These are phyloP conservation scores for Poeciliopsis occidentalis DNA, from an alignment of 2,113 vertebrate species.

Conservation along the genomic window DNA sequence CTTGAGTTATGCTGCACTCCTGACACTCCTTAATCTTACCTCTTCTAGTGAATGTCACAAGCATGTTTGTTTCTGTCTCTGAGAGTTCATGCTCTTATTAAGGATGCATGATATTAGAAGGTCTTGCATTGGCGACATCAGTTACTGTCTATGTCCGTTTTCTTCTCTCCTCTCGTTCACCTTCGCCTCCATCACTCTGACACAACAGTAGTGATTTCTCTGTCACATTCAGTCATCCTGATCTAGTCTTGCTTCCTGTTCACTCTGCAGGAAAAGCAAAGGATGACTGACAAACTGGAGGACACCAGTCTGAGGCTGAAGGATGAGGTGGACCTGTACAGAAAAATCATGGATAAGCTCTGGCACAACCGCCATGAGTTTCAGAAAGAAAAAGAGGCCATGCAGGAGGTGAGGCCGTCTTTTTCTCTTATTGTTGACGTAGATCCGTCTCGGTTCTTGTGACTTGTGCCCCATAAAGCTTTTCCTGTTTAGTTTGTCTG, in stretches of 20 bases:
- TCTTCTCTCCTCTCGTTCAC: too few species aligned
- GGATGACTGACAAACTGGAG: conserved; percentile 92
- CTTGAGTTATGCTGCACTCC: too few species aligned
- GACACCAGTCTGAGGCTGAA: conserved; percentile 93
- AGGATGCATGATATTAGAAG: too few species aligned
- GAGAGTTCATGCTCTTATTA: too few species aligned
- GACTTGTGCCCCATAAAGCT: too few species aligned
- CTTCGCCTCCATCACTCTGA: too few species aligned
- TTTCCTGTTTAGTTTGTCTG: too few species aligned
- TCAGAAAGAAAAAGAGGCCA: conserved; percentile 94
- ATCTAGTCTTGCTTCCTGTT: neutral
- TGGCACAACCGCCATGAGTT: conserved; percentile 93
- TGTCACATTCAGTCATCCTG: neutral
- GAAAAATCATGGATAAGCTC: conserved; percentile 96
- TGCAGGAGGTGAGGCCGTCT: conserved; percentile 86
- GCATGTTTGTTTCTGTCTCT: too few species aligned
- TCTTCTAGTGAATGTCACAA: too few species aligned
- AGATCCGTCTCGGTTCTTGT: neutral
- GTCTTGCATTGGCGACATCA: too few species aligned
- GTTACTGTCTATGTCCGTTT: too few species aligned
- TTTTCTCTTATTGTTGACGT: neutral
- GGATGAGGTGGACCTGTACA: conserved; percentile 96
- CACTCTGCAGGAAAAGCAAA: conserved; percentile 88
- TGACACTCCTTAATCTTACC: too few species aligned
- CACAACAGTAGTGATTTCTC: neutral